Base-by-base conservation (phyloP, 2,888 invertebrate species). In the Tanypteryx hageni region DNA sequence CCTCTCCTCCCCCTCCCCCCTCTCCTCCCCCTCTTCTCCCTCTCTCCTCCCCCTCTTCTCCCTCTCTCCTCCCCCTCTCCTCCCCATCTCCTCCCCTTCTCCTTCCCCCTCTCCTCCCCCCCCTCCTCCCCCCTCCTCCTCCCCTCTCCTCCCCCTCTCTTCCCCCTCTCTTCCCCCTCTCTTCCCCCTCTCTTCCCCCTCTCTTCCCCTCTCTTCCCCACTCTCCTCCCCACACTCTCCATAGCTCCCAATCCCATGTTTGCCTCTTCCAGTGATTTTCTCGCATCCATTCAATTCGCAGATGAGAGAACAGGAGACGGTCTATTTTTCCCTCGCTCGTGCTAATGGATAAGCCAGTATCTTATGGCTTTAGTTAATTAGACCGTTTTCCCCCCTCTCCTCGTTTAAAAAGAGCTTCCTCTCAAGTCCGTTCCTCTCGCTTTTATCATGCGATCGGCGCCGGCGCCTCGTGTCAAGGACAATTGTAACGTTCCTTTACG, bases 1-100 rank as follows among this genome's bases (percentile, higher is more conserved):
- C 92, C 92, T 91, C 94, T 94, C 94, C 94, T 93, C 93, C 93
- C 93, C 93, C 92, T 93, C 93, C 93, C 93, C 92, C 93, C 93
- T 93, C 93, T 93, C 93, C 93, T 93, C 93, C 93, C 93, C 93
- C n/a, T n/a, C n/a, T n/a, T n/a, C n/a, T n/a, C n/a, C n/a, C n/a
- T n/a, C n/a, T n/a, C n/a, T n/a, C 92, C 93, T 93, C 93, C 93
- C 92, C 93, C 93, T 93, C 93, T 93, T 93, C 93, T 93, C 93
- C 93, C 93, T 93, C n/a, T n/a, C n/a, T n/a, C 92, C 93, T 93
- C 93, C 93, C 92, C 93, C 93, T 93, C 93, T 93, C 93, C 93
- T 93, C 93, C 93, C 93, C 93, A n/a, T n/a, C n/a, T n/a, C n/a
- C n/a, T n/a, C n/a, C 44, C 44, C 44, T 44, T 3, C 5, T 44